Base-by-base conservation (phyloP, 2,888 invertebrate species). In the Nebria salina region DNA sequence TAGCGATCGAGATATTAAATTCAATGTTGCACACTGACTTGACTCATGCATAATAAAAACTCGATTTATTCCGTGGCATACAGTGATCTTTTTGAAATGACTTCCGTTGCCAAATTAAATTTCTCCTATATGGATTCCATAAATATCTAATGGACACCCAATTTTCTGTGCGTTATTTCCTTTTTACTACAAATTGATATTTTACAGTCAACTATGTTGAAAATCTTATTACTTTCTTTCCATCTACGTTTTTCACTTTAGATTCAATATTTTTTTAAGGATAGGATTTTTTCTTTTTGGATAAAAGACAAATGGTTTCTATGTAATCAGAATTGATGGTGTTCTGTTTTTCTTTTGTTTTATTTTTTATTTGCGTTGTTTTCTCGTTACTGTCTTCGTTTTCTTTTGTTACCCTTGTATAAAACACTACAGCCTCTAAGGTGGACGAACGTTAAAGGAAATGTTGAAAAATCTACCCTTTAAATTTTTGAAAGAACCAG, bases 151-250 rank as follows among this genome's bases (percentile, higher is more conserved):
- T 70, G 34, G 70, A 70, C 26, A 70, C 25, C 70, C 34, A 54
- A 70, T 70, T 26, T 70, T 70, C 41, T 34, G 65, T 79, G 75
- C 83, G 84, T 83, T 84, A 83, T 84, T 84, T 34, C 34, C 34
- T 34, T 34, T 84, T 85, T 85, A 85, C 86, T 85, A 86, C 86
- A 87, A 87, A 87, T 87, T 87, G 86, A 87, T 87, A 87, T 87
- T 87, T 87, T 87, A 87, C 86, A 86, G 85, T 84, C 85, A 84
- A 84, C 81, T 82, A 25, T 84, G 86, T 84, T 85, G 86, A 85
- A 86, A 87, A 86, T 86, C 86, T 86, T 83, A 84, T 86, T 85
- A 85, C 84, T 86, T 86, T 86, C 34, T 54, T 75, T 25, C 65
- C 26, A 25, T 11, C 15, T 15, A 43, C 73, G 20, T 41, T 73